These are phyloP conservation scores for Nomada hirtipes DNA, from an alignment of 2,888 invertebrate species.

Conservation along the genomic window DNA sequence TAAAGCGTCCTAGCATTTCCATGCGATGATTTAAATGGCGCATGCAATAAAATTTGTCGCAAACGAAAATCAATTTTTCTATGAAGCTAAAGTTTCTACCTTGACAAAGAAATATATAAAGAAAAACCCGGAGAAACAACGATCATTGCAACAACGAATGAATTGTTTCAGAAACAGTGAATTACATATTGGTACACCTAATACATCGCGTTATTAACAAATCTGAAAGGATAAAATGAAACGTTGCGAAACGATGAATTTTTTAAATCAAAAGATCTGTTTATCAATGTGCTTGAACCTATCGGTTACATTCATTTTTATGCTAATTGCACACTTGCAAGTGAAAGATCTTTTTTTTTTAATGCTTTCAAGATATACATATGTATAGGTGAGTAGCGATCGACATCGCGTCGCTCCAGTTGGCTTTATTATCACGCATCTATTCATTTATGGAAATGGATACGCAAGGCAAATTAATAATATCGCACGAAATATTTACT, in stretches of 20 bases:
- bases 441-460: slow-evolving; percentile 3
- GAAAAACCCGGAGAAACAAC: no score
- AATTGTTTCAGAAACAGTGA: no score
- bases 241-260: not conserved
- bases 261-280: not conserved
- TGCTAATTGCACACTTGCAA: no score
- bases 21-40: no score
- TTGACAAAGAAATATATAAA: no score
- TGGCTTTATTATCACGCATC: slow-evolving; percentile 4
- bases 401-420: not conserved
- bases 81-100: no score
- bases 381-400: not conserved
- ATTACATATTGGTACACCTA: no score
- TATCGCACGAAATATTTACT: slow-evolving; percentile 25
- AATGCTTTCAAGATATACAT: not conserved
- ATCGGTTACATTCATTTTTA: not conserved
- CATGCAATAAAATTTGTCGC: no score
- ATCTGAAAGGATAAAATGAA: not conserved
- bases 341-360: not conserved
- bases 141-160: no score
- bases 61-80: no score
- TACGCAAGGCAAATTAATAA: slow-evolving; percentile 15
- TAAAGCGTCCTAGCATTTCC: no score
- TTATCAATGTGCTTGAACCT: not conserved
- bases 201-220: no score